phyloP scores from a whole-genome alignment of 2,888 invertebrate species.

The Rhynchonema sp. region DNA sequence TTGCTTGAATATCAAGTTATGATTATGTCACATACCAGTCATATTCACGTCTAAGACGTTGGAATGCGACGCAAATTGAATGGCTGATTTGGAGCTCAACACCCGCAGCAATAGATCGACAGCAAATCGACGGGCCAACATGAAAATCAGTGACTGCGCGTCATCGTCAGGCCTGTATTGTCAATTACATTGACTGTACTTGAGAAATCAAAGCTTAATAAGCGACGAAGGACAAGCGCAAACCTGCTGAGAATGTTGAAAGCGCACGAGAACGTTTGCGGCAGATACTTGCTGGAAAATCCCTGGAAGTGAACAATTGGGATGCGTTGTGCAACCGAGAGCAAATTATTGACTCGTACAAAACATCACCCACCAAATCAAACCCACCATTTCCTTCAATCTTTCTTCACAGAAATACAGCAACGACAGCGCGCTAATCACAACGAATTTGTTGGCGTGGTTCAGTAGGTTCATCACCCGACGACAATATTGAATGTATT shows the following conservation, averaged over 20 bases:
- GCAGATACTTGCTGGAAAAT: constrained; percentile 15
- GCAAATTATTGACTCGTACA: neutral
- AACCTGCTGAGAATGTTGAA: constrained; percentile 27
- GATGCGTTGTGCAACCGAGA: neutral
- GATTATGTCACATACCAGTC: no score
- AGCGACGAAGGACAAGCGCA: no score
- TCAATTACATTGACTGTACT: no score
- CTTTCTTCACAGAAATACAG: constrained; percentile 19
- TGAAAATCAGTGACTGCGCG: no score
- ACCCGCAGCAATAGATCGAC: constrained; percentile 27
- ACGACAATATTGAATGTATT: constrained; percentile 13
- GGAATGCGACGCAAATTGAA: neutral
- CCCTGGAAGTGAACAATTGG: neutral
- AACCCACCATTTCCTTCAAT: constrained; percentile 14
- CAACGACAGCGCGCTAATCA: constrained; percentile 18
- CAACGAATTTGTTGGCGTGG: constrained; percentile 17
- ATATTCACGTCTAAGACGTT: no score
- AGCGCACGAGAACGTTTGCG: constrained; percentile 25
- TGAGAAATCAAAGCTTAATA: no score
- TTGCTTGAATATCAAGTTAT: no score
- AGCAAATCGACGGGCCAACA: constrained; percentile 19
- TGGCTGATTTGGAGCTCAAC: constrained; percentile 5
- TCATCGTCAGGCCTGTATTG: no score
- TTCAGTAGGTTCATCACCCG: constrained; percentile 14
- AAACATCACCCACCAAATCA: neutral